Evolutionary conservation across 2,797 vertebrate species (phyloP).

Genomic region (Neosilurus hyrtlii): DNA sequence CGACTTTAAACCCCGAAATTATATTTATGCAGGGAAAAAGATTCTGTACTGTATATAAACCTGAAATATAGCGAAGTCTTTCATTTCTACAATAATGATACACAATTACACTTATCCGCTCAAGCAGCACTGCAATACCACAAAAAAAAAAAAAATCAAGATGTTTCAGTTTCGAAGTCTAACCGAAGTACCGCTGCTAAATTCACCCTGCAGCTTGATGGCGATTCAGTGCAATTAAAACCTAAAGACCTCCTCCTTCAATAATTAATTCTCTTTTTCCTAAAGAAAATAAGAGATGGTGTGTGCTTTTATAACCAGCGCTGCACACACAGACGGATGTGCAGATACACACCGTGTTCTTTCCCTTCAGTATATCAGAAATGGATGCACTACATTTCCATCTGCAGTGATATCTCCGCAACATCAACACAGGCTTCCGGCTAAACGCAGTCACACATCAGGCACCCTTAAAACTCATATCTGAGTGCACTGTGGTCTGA

Average conservation of each 20-base stretch:
- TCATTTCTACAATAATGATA: neutral
- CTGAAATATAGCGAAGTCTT: neutral
- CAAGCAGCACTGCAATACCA: neutral
- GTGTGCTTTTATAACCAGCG: neutral
- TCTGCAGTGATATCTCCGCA: constrained; percentile 11
- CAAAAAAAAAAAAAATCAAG: neutral
- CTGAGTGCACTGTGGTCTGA: constrained; percentile 26
- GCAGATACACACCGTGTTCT: neutral
- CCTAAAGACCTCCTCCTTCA: neutral
- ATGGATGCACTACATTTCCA: neutral
- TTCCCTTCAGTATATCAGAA: neutral
- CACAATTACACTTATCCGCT: neutral
- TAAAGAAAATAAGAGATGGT: too few relatives aligned
- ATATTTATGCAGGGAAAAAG: neutral
- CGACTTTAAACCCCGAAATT: neutral
- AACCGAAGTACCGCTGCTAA: neutral
- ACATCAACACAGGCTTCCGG: neutral
- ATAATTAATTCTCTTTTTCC: neutral
- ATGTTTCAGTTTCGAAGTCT: neutral
- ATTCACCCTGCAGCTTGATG: neutral
- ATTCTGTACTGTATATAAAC: neutral
- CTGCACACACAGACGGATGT: neutral
- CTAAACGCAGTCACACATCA: neutral
- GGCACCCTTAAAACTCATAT: constrained; percentile 6
- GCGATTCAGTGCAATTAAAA: neutral